Percentiles rank a stretch among this genome's conserved stretches.
Evolutionary conservation across 2,113 vertebrate species (phyloP).

Genomic region (Empidonax traillii): DNA sequence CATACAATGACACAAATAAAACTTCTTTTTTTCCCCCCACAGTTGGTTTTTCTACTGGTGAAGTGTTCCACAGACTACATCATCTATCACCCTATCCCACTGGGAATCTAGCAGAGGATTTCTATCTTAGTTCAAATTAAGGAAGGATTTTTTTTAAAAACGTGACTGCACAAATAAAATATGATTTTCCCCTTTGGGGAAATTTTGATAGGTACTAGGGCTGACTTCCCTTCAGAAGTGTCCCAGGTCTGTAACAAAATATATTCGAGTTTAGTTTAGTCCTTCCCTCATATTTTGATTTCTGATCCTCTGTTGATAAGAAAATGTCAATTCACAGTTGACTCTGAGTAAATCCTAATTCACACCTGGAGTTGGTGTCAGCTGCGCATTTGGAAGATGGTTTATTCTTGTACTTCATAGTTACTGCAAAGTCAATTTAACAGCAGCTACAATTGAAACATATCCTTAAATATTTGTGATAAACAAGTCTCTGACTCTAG

Average conservation of each 20-base stretch:
- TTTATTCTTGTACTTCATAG: background rate
- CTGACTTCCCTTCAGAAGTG: background rate
- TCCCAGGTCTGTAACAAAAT: background rate
- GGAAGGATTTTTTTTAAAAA: background rate
- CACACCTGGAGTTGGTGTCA: background rate
- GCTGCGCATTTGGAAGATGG: background rate
- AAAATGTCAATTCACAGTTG: background rate
- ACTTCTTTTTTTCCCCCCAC: rapidly evolving
- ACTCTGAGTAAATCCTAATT: background rate
- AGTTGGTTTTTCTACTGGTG: background rate
- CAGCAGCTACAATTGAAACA: background rate
- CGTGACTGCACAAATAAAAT: background rate
- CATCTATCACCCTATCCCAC: background rate
- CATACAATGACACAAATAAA: background rate
- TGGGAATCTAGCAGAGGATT: background rate
- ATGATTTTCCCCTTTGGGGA: background rate
- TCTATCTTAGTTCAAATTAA: background rate
- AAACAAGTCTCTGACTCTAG: background rate
- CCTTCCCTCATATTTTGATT: background rate
- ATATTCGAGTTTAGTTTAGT: background rate
- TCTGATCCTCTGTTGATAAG: background rate
- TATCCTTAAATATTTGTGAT: background rate
- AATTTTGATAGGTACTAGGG: background rate
- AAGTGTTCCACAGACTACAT: background rate
- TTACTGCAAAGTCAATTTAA: background rate